A percentile compares a stretch with the other conserved stretches of the same genome.
phyloP scores from a whole-genome alignment of 2,888 invertebrate species.

The Acrobasis suavella region DNA sequence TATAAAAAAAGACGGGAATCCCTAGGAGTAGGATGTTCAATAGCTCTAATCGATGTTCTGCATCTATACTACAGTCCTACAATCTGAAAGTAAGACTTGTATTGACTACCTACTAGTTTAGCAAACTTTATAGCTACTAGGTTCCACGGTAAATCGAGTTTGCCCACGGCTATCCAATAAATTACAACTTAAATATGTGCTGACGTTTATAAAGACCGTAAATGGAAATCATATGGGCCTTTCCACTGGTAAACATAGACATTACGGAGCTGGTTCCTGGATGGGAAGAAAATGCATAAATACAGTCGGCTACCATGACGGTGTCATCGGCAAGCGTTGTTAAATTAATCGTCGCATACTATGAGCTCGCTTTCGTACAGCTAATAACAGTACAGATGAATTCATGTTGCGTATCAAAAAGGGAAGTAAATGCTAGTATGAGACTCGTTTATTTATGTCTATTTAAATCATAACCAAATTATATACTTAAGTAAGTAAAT shows the following conservation, averaged over 20 bases:
- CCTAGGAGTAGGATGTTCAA: too few relatives aligned
- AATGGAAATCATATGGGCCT: slow-evolving; percentile 16
- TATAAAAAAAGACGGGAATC: too few relatives aligned
- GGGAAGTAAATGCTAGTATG: too few relatives aligned
- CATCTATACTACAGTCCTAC: too few relatives aligned
- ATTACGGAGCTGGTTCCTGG: slow-evolving; percentile 11
- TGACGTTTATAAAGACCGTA: slow-evolving; percentile 8
- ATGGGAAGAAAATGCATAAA: slow-evolving; percentile 10
- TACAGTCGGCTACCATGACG: slow-evolving; percentile 8
- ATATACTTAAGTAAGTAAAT: too few relatives aligned
- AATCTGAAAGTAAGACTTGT: too few relatives aligned
- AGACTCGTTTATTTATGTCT: too few relatives aligned
- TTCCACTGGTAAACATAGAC: slow-evolving; percentile 12
- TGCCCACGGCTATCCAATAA: slow-evolving; percentile 9
- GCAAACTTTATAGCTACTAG: slow-evolving; percentile 31
- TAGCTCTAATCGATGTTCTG: too few relatives aligned
- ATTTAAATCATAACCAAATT: too few relatives aligned
- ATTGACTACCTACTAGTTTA: slow-evolving; percentile 18
- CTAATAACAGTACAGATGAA: too few relatives aligned
- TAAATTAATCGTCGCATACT: slow-evolving; percentile 26
- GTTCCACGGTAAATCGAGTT: slow-evolving; percentile 12
- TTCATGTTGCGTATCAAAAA: too few relatives aligned
- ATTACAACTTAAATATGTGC: slow-evolving; percentile 11
- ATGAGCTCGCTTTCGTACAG: not conserved
- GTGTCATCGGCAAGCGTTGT: slow-evolving; percentile 3